phyloP scores from a whole-genome alignment of 2,888 invertebrate species.

The Athrips mouffetella region DNA sequence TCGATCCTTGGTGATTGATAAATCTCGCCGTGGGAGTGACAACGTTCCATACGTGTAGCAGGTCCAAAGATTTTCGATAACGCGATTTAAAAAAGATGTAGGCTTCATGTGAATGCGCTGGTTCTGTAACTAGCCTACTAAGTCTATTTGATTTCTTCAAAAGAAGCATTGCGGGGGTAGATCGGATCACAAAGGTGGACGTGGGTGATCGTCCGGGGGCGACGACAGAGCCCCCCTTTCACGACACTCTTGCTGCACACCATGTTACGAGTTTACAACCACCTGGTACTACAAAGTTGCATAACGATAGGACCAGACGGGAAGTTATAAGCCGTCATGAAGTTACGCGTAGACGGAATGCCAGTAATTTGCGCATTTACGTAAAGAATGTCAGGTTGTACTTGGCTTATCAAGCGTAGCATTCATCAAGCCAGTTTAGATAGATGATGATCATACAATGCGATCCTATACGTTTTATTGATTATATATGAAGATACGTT shows the following conservation, averaged over 20 bases:
- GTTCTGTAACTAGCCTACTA: background rate
- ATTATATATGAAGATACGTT: too few species aligned
- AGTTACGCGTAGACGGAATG: slow-evolving; percentile 18
- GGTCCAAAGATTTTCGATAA: slow-evolving; percentile 15
- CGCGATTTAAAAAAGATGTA: background rate
- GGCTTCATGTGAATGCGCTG: background rate
- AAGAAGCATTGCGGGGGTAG: slow-evolving; percentile 23
- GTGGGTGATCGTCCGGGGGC: slow-evolving; percentile 30
- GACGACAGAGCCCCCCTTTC: slow-evolving; percentile 26
- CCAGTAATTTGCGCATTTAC: slow-evolving; percentile 24
- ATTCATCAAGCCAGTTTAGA: background rate
- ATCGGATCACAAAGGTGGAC: slow-evolving; percentile 24
- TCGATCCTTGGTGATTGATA: slow-evolving; percentile 73
- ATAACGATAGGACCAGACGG: slow-evolving; percentile 23
- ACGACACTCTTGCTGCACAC: slow-evolving; percentile 26
- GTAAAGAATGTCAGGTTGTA: slow-evolving; percentile 21
- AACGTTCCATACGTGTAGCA: slow-evolving; percentile 37
- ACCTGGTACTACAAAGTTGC: slow-evolving; percentile 21
- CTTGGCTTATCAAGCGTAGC: slow-evolving; percentile 8
- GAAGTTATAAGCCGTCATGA: slow-evolving; percentile 22
- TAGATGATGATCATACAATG: background rate
- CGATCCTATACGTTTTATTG: too few species aligned
- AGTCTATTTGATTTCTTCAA: background rate
- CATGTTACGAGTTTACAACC: slow-evolving; percentile 19
- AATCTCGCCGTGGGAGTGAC: slow-evolving; percentile 61